A percentile compares a stretch with the other conserved stretches of the same genome.
Conservation (phyloP, 2,888 invertebrate species). For the Lysandra coridon region DNA sequence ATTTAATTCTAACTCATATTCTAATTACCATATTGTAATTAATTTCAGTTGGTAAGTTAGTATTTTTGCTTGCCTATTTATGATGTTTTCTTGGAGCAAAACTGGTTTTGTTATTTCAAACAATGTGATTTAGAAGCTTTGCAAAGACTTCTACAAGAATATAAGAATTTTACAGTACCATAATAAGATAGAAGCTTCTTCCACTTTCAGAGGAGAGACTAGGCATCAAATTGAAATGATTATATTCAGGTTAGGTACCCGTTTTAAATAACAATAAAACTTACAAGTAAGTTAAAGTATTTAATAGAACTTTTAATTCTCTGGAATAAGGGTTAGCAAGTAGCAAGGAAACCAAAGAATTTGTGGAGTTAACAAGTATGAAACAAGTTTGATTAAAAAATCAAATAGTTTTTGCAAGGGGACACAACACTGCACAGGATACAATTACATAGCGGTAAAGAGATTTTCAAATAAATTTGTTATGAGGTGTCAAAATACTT, state of each 20-base stretch:
- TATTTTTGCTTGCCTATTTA: background rate
- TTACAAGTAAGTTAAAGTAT: too few species aligned
- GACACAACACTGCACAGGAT: background rate
- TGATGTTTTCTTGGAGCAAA: background rate
- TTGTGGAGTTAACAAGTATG: too few species aligned
- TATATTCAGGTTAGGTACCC: background rate
- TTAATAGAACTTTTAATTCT: too few species aligned
- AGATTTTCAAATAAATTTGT: background rate
- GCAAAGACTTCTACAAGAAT: too few species aligned
- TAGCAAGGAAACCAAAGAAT: background rate
- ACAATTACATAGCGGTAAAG: slow-evolving; percentile 1
- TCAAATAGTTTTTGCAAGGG: background rate
- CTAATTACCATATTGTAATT: background rate
- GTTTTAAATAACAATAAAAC: too few species aligned
- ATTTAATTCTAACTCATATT: background rate
- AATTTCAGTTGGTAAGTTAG: background rate
- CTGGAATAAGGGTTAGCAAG: too few species aligned
- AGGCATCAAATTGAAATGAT: background rate
- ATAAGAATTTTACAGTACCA: background rate
- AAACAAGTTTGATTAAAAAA: background rate
- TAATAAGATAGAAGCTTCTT: background rate
- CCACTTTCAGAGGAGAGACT: background rate
- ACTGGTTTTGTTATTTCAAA: background rate
- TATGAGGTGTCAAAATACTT: slow-evolving; percentile 51
- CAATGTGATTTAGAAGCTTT: background rate